Conservation (phyloP, 2,113 vertebrate species). For the Engystomops pustulosus region DNA sequence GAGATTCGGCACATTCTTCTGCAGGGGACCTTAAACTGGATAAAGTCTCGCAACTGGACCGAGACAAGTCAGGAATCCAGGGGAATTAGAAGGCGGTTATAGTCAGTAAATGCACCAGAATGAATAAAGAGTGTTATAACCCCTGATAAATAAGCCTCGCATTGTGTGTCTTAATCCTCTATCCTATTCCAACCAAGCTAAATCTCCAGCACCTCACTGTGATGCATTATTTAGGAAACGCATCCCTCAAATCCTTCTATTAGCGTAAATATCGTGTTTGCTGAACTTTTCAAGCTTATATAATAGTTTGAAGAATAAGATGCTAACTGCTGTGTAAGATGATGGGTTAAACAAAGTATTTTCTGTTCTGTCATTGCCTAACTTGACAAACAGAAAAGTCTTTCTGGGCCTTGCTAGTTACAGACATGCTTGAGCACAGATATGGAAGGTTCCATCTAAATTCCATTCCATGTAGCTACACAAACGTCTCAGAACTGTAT, state of each 20-base stretch:
- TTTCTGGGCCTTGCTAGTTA: constrained; percentile 51
- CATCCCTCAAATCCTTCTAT: background rate
- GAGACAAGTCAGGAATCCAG: background rate
- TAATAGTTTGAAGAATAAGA: constrained; percentile 9
- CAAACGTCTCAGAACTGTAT: constrained; percentile 29
- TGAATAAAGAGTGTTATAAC: too few species aligned
- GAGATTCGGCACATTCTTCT: too few species aligned
- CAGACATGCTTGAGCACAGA: constrained; percentile 59
- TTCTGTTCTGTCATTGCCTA: constrained; percentile 8
- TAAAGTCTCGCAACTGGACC: background rate
- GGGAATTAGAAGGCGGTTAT: background rate
- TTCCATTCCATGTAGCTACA: constrained; percentile 60
- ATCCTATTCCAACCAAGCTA: background rate
- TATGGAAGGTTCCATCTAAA: constrained; percentile 60
- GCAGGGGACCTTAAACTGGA: too few species aligned
- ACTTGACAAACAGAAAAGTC: background rate
- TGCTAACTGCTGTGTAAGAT: background rate
- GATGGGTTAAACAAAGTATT: background rate
- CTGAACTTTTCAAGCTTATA: background rate
- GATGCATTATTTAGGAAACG: background rate
- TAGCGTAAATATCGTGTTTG: background rate
- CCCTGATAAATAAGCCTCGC: background rate
- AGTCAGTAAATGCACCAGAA: too few species aligned
- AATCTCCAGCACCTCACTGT: background rate
- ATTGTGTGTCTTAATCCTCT: too few species aligned